phyloP scores from a whole-genome alignment of 2,888 invertebrate genomes.

The Volucella zonaria region DNA sequence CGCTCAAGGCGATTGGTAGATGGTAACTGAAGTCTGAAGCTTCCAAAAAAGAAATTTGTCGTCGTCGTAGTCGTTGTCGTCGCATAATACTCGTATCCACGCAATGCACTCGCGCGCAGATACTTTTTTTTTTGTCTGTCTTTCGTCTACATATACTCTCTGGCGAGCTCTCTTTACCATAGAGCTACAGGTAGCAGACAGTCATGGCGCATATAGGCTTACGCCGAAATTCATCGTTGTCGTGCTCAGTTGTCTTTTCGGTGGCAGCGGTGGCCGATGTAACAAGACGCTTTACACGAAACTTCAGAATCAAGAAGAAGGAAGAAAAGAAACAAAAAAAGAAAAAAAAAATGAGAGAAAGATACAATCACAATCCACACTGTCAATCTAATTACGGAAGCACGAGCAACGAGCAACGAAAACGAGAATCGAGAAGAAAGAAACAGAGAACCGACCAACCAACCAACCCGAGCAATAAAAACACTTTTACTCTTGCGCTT shows the following conservation, averaged over 20 bases:
- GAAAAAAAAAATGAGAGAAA: constrained; percentile 28
- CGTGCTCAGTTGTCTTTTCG: constrained; percentile 20
- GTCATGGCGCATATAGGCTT: constrained; percentile 57
- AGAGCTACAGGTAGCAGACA: constrained; percentile 61
- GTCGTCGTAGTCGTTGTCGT: constrained; percentile 49
- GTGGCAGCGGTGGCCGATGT: constrained; percentile 57
- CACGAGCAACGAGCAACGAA: constrained; percentile 53
- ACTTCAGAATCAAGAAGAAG: constrained; percentile 50
- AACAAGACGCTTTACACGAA: constrained; percentile 72
- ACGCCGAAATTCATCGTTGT: constrained; percentile 54
- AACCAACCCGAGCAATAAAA: constrained; percentile 35
- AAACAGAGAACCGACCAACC: constrained; percentile 3
- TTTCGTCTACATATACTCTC: constrained; percentile 34
- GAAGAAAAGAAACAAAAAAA: constrained; percentile 20
- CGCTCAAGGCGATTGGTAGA: constrained; percentile 80
- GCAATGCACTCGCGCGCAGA: constrained; percentile 73
- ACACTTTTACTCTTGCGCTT: constrained; percentile 72
- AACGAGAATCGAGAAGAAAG: constrained; percentile 26
- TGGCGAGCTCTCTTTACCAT: constrained; percentile 45
- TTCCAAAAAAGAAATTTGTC: constrained; percentile 73
- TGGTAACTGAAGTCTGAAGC: constrained; percentile 80
- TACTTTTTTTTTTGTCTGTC: constrained; percentile 45
- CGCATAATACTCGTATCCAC: constrained; percentile 64
- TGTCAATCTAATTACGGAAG: constrained; percentile 71
- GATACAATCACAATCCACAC: constrained; percentile 31